Evolutionary conservation across 2,797 vertebrate genomes (phyloP).

Genomic region (Darevskia mixta): DNA sequence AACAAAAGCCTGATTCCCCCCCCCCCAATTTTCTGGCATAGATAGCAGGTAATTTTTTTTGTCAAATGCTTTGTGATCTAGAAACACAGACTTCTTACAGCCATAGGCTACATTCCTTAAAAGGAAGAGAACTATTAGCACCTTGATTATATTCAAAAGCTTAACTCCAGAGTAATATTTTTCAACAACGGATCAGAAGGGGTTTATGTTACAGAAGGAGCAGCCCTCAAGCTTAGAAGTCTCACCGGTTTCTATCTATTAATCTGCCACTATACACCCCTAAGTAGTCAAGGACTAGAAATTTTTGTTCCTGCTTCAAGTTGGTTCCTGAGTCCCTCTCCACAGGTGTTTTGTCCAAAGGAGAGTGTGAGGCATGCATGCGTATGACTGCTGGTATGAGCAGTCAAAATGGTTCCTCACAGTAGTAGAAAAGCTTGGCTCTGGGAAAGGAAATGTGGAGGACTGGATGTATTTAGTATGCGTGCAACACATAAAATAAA

Average conservation of each 20-base stretch:
- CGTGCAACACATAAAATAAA: not conserved
- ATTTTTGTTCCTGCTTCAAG: constrained; percentile 35
- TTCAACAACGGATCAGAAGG: not conserved
- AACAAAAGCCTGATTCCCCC: not conserved
- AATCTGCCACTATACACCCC: not conserved
- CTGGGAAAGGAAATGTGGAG: not conserved
- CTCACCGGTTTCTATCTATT: not conserved
- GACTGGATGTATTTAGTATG: not conserved
- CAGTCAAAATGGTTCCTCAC: not conserved
- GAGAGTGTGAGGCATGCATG: not conserved
- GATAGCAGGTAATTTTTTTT: not conserved
- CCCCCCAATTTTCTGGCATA: not conserved
- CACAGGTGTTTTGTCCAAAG: constrained; percentile 7
- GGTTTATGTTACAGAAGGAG: not conserved
- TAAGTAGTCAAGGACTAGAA: not conserved
- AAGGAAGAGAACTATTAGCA: not conserved
- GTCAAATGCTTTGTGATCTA: not conserved
- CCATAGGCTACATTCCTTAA: not conserved
- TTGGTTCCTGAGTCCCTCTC: constrained; percentile 19
- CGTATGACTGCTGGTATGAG: not conserved
- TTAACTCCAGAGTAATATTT: not conserved
- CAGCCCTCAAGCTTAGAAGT: not conserved
- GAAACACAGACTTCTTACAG: not conserved
- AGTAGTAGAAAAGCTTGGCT: not conserved
- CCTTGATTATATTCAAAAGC: not conserved